These are phyloP conservation scores for Hirtodrosophila histrioides DNA, from an alignment of 2,888 invertebrate genomes.

Conservation along the genomic window DNA sequence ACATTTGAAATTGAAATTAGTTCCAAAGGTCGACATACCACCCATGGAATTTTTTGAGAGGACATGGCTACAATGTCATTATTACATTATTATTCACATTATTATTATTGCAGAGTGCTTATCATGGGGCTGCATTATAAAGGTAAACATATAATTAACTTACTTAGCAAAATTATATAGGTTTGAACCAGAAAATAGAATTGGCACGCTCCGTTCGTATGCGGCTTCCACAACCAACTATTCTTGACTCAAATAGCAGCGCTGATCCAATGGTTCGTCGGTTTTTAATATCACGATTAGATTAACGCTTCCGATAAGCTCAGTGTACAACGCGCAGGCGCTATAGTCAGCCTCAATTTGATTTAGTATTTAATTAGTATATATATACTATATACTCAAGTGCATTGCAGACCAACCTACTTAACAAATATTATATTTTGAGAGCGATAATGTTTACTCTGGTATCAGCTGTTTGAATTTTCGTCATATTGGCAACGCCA, in stretches of 20 bases:
- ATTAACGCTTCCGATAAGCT: conserved; percentile 61
- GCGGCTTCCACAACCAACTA: conserved; percentile 56
- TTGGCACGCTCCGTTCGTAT: conserved; percentile 30
- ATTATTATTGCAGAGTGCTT: background rate
- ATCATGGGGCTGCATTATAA: background rate
- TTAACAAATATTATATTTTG: conserved; percentile 35
- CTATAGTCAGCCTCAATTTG: conserved; percentile 8
- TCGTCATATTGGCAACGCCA: conserved; percentile 26
- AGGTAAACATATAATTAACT: conserved; percentile 35
- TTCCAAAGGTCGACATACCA: conserved; percentile 64
- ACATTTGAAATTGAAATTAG: conserved; percentile 38
- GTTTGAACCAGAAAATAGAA: conserved; percentile 27
- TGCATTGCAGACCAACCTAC: conserved; percentile 19
- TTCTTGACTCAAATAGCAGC: conserved; percentile 10
- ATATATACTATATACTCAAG: background rate
- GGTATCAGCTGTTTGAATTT: conserved; percentile 41
- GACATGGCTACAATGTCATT: conserved; percentile 7
- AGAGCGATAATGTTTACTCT: conserved; percentile 31
- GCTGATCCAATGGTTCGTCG: conserved; percentile 13
- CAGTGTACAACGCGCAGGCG: conserved; percentile 47
- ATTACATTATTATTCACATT: background rate
- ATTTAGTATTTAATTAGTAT: conserved; percentile 6
- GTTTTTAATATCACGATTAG: conserved; percentile 50
- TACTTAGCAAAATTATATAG: conserved; percentile 26
- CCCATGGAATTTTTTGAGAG: background rate